Base-by-base conservation (phyloP, 2,113 vertebrate genomes). In the Carlito syrichta region DNA sequence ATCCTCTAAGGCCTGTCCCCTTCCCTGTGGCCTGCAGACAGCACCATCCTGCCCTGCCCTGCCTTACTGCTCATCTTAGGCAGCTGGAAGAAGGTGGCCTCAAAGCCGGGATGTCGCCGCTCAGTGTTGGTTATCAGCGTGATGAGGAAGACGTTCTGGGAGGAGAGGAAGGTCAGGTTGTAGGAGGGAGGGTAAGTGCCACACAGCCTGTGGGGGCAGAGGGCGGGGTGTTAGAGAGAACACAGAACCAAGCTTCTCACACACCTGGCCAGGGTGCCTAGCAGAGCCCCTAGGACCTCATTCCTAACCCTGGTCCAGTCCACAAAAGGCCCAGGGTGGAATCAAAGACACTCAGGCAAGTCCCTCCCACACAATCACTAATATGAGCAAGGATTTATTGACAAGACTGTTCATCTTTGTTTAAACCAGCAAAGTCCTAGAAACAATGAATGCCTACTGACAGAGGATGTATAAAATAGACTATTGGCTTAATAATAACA, bases 61-160 rank as follows among this genome's bases (percentile, higher is more conserved):
- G 74, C 69, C 98, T 98, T 97, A 99, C 99, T 92, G 94, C 73
- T 98, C 77, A 78, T 97, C 48, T 82, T 97, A 0, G 45, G 95
- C 77, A 99, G 88, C 98, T 99, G 99, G 89, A 99, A 98, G 97
- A 99, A 99, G 12, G 97, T 54, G 1, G 99, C 99, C 97, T 98
- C 98, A 73, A 99, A 99, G 6, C 99, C 99, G 0, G 99, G 99
- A 79, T 98, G 99, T 68, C 99, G 98, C 4, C 97, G 97, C 0
- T 89, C 68, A 0, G 99, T 98, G 56, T 99, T 98, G 77, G 99
- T 99, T 48, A 99, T 98, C 97, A 99, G 94, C 0, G 98, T 99
- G 96, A 99, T 97, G 1, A 99, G 98, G 99, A 99, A 99, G 94
- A 99, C 99, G 0, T 99, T 99, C 73, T 99, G 98, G 27, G 99